phyloP scores from a whole-genome alignment of 2,888 invertebrate species.

The Hyposoter didymator region DNA sequence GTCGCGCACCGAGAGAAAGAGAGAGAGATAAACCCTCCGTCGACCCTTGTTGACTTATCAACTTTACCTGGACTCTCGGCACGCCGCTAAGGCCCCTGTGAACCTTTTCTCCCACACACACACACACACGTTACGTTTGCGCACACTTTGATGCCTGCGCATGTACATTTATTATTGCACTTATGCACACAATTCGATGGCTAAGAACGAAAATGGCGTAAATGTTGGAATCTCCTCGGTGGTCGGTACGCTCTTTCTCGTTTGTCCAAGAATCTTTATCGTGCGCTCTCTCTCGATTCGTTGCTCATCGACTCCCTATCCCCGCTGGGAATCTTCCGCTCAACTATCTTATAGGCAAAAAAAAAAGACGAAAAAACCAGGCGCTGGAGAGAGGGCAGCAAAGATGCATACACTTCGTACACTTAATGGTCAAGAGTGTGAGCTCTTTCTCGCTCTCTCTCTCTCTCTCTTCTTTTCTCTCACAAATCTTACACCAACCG shows the following conservation, averaged over 20 bases:
- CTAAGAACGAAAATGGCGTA: conserved; percentile 19
- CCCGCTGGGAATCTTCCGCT: conserved; percentile 26
- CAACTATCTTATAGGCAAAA: neutral
- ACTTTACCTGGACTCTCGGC: conserved; percentile 76
- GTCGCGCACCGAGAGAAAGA: conserved; percentile 41
- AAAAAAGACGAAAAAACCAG: neutral
- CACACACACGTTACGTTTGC: neutral
- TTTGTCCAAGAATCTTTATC: neutral
- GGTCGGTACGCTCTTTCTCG: neutral
- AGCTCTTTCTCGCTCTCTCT: conserved; percentile 11
- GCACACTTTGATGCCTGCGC: neutral
- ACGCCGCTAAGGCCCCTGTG: conserved; percentile 38
- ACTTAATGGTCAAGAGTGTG: conserved; percentile 46
- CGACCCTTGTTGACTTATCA: conserved; percentile 82
- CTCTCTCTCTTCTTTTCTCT: neutral
- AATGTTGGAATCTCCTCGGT: neutral
- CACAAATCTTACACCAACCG: neutral
- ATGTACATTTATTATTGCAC: conserved; percentile 14
- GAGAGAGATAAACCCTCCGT: conserved; percentile 49
- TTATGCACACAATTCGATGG: neutral
- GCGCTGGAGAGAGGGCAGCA: neutral
- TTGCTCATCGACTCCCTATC: conserved; percentile 16
- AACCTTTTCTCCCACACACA: conserved; percentile 37
- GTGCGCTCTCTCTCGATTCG: neutral
- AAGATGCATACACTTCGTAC: conserved; percentile 39